A percentile compares a stretch with the other conserved stretches of the same genome.
Evolutionary conservation across 1,140 invertebrate species (phyloP).

Genomic region (Drosophila fuyamai): DNA sequence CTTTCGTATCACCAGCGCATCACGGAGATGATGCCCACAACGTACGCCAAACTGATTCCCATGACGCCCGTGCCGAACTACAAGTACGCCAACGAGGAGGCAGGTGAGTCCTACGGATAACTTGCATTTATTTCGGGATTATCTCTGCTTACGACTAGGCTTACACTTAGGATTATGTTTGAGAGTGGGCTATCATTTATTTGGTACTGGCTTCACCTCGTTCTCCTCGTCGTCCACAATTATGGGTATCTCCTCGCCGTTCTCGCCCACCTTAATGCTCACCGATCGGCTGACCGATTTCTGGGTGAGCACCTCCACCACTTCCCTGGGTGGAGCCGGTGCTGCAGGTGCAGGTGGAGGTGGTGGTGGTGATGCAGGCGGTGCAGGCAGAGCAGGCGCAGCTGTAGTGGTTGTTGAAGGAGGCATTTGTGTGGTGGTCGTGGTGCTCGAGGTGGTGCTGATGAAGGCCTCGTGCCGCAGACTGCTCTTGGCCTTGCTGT

Average conservation of each 20-base stretch:
- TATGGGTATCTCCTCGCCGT: conserved; percentile 79
- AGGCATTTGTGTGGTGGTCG: conserved; percentile 1
- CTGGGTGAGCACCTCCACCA: conserved; percentile 76
- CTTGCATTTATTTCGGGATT: not conserved
- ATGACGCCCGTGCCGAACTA: conserved; percentile 91
- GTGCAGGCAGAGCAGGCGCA: not conserved
- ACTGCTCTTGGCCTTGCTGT: conserved; percentile 77
- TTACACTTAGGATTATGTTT: conserved; percentile 1
- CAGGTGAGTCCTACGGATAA: conserved; percentile 87
- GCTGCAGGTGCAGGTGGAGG: conserved; percentile 1
- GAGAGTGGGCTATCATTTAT: not conserved
- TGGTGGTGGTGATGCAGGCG: conserved; percentile 10
- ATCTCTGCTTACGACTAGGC: conserved; percentile 13
- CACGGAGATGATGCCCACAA: conserved; percentile 95
- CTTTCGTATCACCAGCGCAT: conserved; percentile 98
- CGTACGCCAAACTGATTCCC: conserved; percentile 94
- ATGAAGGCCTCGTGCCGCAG: conserved; percentile 58
- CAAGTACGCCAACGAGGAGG: conserved; percentile 92
- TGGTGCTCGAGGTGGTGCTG: conserved; percentile 18
- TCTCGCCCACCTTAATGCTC: conserved; percentile 78
- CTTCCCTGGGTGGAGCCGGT: conserved; percentile 29
- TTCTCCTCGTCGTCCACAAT: conserved; percentile 75
- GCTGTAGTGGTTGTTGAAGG: conserved; percentile 2
- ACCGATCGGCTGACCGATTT: conserved; percentile 81
- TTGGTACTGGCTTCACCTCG: conserved; percentile 67